Base-by-base conservation (phyloP, 1,140 invertebrate species). In the Ruditapes philippinarum region DNA sequence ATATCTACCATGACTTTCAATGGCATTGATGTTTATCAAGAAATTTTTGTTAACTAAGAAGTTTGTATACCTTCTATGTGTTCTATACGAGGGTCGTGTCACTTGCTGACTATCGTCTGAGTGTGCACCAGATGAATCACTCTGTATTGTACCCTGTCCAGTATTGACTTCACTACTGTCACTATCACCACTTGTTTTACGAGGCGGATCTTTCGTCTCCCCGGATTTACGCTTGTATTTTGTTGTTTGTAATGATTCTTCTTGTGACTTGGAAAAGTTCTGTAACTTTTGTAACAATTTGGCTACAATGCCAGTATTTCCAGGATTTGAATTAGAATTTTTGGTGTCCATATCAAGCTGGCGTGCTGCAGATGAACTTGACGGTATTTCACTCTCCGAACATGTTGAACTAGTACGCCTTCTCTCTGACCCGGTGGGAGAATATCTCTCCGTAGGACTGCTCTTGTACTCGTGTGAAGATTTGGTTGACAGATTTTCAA, bases 81-180 rank as follows among this genome's bases (percentile, higher is more conserved):
- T 91, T 33, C 90, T 62, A 40, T 89, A 78, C 1, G 84, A 68
- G 17, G 81, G 78, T 31, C 87, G 49, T 0, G 49, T 49, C 14
- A 70, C 38, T 19, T 85, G 81, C 51, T 89, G 86, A 76, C 80
- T 91, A 70, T 93, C 92, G 70, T 93, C 92, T 33, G 91, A 92
- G 65, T 93, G 92, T 62, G 91, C 92, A 1, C 92, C 92, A 4
- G 92, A 92, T n/a, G 88, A 89, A 51, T 93, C 92, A 82, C 87
- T 91, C 1, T 85, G 90, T 14, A 88, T 11, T 38, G 28, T 51
- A 9, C 74, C 65, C 11, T 70, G 88, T 14, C 40, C 57, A 9
- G 42, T n/a, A 5, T 17, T 19, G 49, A 40, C 40, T 51, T 83
- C 81, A 33, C 73, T 86, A 25, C 33, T 79, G n/a, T 85, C 76